Evolutionary conservation across 1,140 invertebrate genomes (phyloP).

Genomic region (Tetramorium simillimum): DNA sequence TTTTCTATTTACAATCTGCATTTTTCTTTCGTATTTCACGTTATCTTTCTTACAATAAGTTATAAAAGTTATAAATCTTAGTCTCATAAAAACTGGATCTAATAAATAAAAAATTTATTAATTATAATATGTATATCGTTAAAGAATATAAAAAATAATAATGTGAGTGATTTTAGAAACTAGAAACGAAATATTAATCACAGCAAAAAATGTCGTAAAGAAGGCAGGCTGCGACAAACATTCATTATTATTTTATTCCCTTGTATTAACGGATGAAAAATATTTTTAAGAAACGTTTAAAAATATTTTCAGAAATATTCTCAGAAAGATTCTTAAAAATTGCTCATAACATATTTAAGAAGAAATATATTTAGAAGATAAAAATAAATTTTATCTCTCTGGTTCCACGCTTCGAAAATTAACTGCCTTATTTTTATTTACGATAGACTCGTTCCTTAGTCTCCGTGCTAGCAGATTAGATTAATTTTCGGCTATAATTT

Average conservation of each 20-base stretch:
- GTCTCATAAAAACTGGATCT: background rate
- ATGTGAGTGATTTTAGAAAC: background rate
- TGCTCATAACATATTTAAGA: no score
- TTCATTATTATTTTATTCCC: background rate
- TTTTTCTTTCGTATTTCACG: background rate
- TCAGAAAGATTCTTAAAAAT: background rate
- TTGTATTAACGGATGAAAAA: background rate
- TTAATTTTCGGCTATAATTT: background rate
- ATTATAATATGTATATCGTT: background rate
- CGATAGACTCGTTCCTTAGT: background rate
- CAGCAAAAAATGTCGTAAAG: background rate
- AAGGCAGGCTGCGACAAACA: no score
- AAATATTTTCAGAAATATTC: background rate
- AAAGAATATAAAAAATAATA: background rate
- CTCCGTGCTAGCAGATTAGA: background rate
- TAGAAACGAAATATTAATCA: background rate
- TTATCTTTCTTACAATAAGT: background rate
- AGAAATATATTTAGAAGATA: background rate
- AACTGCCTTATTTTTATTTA: background rate
- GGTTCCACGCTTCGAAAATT: background rate
- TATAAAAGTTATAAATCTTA: background rate
- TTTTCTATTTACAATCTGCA: background rate
- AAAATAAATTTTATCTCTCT: background rate
- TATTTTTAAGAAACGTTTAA: background rate
- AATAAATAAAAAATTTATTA: background rate